Evolutionary conservation across 2,113 vertebrate species (phyloP).

Genomic region (Semnornis frantzii): DNA sequence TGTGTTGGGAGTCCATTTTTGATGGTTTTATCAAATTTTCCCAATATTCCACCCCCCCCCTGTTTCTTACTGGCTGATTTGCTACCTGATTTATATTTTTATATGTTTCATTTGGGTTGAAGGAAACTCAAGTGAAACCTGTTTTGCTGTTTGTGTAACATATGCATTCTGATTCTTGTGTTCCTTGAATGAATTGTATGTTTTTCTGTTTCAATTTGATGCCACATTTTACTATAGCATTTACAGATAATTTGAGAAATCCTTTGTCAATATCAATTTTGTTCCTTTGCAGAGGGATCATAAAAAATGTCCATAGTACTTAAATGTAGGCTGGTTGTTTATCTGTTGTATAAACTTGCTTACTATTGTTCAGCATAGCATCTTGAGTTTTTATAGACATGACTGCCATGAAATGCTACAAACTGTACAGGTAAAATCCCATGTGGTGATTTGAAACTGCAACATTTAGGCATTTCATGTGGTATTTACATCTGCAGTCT

Average conservation of each 20-base stretch:
- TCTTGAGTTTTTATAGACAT: neutral
- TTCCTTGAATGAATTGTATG: neutral
- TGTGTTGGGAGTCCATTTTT: neutral
- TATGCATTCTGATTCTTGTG: neutral
- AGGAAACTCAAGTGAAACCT: neutral
- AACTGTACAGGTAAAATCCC: neutral
- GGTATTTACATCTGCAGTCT: neutral
- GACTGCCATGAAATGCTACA: neutral
- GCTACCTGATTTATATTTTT: neutral
- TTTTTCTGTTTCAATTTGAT: neutral
- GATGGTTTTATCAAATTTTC: neutral
- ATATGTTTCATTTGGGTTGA: neutral
- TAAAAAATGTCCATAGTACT: neutral
- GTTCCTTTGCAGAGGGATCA: neutral
- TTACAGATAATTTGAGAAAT: neutral
- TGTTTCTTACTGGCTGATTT: neutral
- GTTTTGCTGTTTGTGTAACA: neutral
- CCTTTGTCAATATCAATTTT: neutral
- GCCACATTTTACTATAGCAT: rapidly evolving
- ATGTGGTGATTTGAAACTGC: neutral
- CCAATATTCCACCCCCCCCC: neutral
- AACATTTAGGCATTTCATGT: neutral
- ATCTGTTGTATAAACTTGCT: neutral
- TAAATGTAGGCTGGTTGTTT: neutral
- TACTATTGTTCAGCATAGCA: neutral